These are phyloP conservation scores for Lytechinus variegatus DNA, from an alignment of 35 echinoderm and acorn worm genomes.

Conservation along the genomic window DNA sequence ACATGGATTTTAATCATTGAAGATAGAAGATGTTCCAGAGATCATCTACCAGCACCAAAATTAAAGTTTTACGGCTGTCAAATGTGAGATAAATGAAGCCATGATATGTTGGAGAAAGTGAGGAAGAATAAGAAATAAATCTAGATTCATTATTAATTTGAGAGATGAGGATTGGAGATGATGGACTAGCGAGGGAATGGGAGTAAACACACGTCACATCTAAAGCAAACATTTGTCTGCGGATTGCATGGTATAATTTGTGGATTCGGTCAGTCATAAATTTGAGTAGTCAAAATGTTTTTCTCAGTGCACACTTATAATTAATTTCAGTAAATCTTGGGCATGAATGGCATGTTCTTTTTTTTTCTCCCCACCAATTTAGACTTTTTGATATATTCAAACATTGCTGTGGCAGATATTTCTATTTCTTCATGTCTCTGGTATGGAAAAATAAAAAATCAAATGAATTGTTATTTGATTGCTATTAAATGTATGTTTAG, in stretches of 20 bases:
- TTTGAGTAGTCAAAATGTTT: not conserved
- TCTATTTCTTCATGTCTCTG: too few species aligned
- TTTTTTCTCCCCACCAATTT: not conserved
- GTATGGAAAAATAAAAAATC: too few species aligned
- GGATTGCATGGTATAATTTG: not conserved
- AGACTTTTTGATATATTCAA: not conserved
- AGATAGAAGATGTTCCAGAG: not conserved
- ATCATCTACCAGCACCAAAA: not conserved
- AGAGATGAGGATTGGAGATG: not conserved
- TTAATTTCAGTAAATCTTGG: slow-evolving; percentile 13
- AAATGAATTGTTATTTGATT: too few species aligned
- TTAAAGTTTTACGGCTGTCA: not conserved
- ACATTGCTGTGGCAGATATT: not conserved
- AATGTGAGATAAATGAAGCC: not conserved
- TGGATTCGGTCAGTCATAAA: not conserved
- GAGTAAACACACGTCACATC: not conserved
- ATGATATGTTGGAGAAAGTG: not conserved
- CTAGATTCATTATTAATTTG: not conserved
- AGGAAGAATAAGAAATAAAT: not conserved
- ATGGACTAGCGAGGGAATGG: not conserved
- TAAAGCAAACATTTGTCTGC: slow-evolving; percentile 3
- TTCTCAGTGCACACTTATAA: not conserved
- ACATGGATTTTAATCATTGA: too few species aligned
- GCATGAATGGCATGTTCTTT: not conserved
- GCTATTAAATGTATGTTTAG: too few species aligned